Evolutionary conservation across 2,888 invertebrate species (phyloP).

Genomic region (Plagiodera versicolora): DNA sequence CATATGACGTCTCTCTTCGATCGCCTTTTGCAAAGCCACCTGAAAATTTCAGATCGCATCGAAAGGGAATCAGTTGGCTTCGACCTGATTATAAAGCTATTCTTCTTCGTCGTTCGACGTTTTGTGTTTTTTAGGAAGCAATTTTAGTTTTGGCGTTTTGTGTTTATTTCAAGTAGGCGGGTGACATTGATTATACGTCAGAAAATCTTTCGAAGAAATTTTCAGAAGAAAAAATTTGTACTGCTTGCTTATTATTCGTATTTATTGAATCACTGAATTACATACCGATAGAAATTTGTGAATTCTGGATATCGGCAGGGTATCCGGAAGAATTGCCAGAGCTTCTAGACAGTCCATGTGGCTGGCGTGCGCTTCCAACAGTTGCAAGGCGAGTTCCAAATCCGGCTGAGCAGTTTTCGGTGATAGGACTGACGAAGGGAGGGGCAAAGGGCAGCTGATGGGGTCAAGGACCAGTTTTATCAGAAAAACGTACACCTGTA

Average conservation of each 20-base stretch:
- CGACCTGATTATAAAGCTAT: no score
- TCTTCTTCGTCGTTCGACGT: no score
- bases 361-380: conserved; percentile 82
- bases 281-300: conserved; percentile 53
- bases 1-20: conserved; percentile 71
- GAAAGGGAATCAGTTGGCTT: no score
- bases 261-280: no score
- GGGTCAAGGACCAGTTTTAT: conserved; percentile 52
- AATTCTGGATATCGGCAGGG: conserved; percentile 74
- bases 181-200: no score
- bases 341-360: conserved; percentile 83
- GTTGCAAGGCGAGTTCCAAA: conserved; percentile 73
- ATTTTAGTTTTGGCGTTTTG: no score
- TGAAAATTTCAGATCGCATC: background rate
- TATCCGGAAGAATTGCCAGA: conserved; percentile 77
- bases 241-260: no score
- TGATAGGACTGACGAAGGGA: conserved; percentile 54
- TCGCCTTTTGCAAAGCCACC: conserved; percentile 56
- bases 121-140: no score
- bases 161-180: no score
- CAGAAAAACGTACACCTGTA: conserved; percentile 50
- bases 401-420: conserved; percentile 71
- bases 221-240: no score
- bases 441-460: conserved; percentile 42
- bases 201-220: no score